Percentiles rank a stretch among this genome's conserved stretches.
phyloP scores from a whole-genome alignment of 2,113 vertebrate species.

The Nyctereutes procyonoides region DNA sequence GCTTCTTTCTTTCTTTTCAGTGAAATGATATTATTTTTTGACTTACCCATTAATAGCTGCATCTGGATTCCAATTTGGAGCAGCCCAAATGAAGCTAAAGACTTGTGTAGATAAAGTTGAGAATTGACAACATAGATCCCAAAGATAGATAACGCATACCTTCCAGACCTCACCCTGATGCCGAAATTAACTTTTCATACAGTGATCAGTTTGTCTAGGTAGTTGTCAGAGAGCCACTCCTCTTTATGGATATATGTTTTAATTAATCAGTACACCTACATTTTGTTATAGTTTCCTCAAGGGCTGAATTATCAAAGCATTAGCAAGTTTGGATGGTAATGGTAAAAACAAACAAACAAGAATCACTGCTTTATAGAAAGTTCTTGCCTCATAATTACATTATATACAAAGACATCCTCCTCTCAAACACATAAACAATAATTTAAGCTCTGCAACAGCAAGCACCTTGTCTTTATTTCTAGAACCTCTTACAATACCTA shows the following conservation, averaged over 20 bases:
- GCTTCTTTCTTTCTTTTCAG: conserved; percentile 16
- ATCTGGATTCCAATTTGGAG: not conserved
- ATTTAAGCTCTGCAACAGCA: not conserved
- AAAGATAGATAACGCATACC: conserved; percentile 1
- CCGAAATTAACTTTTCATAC: conserved; percentile 10
- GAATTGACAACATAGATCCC: not conserved
- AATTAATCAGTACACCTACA: not conserved
- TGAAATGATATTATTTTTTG: not conserved
- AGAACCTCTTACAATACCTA: conserved; percentile 1
- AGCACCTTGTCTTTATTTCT: not conserved
- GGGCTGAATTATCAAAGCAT: not conserved
- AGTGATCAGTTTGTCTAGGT: not conserved
- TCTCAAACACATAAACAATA: conserved; percentile 4
- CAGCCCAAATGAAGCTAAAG: not conserved
- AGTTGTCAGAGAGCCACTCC: not conserved
- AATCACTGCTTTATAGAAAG: not conserved
- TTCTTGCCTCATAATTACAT: not conserved
- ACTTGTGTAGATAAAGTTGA: not conserved
- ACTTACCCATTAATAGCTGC: not conserved
- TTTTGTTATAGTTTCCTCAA: conserved; percentile 48
- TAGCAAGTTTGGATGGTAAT: conserved; percentile 15
- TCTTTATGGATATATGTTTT: conserved; percentile 30
- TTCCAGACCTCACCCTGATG: conserved; percentile 3
- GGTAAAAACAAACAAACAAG: not conserved
- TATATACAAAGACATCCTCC: not conserved